Conservation (phyloP, 2,113 vertebrate species). For the Oryzias curvinotus region DNA sequence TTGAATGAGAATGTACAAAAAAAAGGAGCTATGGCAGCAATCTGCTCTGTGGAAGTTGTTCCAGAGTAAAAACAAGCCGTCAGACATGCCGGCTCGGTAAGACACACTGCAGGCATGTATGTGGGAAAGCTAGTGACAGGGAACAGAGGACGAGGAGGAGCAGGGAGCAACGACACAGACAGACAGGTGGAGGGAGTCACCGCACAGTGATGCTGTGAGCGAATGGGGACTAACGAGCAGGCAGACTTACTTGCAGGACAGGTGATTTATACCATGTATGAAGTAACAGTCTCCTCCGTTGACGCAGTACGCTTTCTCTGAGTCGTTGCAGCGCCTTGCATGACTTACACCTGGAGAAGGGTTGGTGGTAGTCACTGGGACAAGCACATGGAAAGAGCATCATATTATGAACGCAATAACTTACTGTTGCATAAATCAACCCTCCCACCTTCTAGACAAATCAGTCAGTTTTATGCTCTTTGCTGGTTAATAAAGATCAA, state of each 20-base stretch:
- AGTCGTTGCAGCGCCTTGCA: conserved; percentile 93
- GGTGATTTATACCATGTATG: conserved; percentile 97
- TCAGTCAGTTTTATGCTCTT: no score
- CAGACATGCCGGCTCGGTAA: background rate
- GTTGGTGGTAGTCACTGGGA: conserved; percentile 78
- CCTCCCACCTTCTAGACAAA: no score
- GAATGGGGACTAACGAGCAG: conserved; percentile 8
- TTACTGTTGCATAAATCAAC: no score
- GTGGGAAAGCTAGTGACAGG: conserved; percentile 13
- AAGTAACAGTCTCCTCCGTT: conserved; percentile 98
- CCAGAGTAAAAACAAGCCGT: conserved; percentile 10
- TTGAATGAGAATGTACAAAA: background rate
- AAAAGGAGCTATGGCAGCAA: background rate
- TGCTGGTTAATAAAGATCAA: no score
- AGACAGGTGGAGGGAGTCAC: conserved; percentile 33
- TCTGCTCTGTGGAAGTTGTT: background rate
- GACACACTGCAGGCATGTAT: conserved; percentile 18
- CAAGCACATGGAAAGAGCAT: conserved; percentile 4
- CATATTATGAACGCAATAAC: background rate
- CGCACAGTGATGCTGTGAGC: conserved; percentile 32
- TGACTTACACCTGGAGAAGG: conserved; percentile 91
- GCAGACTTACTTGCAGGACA: conserved; percentile 95
- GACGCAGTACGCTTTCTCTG: conserved; percentile 93
- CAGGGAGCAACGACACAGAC: conserved; percentile 32
- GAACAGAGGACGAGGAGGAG: conserved; percentile 26